Evolutionary conservation across 2,797 vertebrate species (phyloP), one percentile per base, ranked within the genome.

Genomic region (Neosilurus mollespiculum): DNA sequence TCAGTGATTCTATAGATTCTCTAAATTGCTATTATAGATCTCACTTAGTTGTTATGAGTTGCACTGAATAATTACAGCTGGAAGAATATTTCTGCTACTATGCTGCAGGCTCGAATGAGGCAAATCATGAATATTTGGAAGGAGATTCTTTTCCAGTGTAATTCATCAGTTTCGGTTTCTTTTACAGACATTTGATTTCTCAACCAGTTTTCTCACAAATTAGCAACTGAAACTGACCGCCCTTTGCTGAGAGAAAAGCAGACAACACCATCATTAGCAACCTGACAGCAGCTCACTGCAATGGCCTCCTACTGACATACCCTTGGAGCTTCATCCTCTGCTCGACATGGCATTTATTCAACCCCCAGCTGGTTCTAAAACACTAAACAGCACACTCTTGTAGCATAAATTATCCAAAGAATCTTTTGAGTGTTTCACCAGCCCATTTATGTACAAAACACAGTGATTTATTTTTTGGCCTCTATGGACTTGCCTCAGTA

Each of bases 201-300:
- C 43, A 77, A 37, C 26, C 12, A 43, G 75, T n/a, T 61, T 49
- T 49, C 18, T 9, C 62, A 64, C 58, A 49, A 16, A 76, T 59
- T 22, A 59, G 18, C 26, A 3, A 59, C 54, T n/a, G 73, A 81
- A 72, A 71, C 43, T 72, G 61, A 26, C 79, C 67, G 79, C 79
- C 67, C 65, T 81, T 56, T 56, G 3, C 54, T 43, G 66, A 43
- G 30, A 43, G 58, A 65, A 9, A 64, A 73, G 69, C 37, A 64
- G 58, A 51, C 81, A 82, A 11, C 70, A 51, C 69, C 59, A 73
- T 82, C 70, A 65, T 82, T 82, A 73, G 58, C 58, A 73, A 37
- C 59, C 62, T 78, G 76, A 78, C 76, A 78, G 58, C 34, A 51
- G 54, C 76, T 49, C 58, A 78, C 59, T 64, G 59, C 49, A 54